phyloP scores from a whole-genome alignment of 2,888 invertebrate species.

The Tubulanus polymorphus region DNA sequence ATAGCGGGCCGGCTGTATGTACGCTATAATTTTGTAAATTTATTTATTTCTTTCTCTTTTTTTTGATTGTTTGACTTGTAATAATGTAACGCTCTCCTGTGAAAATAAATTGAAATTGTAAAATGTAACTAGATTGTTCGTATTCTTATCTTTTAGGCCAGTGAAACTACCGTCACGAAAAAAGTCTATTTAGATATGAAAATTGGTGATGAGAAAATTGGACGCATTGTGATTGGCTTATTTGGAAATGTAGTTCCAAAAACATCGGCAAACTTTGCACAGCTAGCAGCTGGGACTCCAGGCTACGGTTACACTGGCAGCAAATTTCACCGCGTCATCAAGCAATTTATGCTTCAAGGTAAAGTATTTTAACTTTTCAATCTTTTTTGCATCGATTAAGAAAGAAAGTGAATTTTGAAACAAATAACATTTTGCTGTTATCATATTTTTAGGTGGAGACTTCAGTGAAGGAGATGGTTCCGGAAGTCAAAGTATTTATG shows the following conservation, averaged over 20 bases:
- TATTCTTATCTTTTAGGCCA: too few species aligned
- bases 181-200: conserved; percentile 79
- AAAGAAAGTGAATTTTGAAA: not conserved
- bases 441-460: conserved; percentile 91
- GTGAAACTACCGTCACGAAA: conserved; percentile 66
- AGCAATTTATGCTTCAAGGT: conserved; percentile 91
- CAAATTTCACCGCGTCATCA: conserved; percentile 79
- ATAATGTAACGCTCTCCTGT: too few species aligned
- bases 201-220: conserved; percentile 68
- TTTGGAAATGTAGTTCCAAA: conserved; percentile 83
- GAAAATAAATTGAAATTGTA: too few species aligned
- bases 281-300: conserved; percentile 60
- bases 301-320: conserved; percentile 68
- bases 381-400: not conserved
- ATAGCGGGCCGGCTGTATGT: too few species aligned
- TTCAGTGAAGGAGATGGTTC: conserved; percentile 75
- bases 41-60: too few species aligned
- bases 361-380: conserved; percentile 1
- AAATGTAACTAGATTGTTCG: too few species aligned
- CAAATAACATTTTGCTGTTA: not conserved
- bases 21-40: too few species aligned
- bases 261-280: conserved; percentile 80
- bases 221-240: conserved; percentile 79
- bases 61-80: too few species aligned
- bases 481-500: conserved; percentile 80